These are phyloP conservation scores for Sandelia bainsii DNA, from an alignment of 2,797 vertebrate genomes.

Conservation along the genomic window DNA sequence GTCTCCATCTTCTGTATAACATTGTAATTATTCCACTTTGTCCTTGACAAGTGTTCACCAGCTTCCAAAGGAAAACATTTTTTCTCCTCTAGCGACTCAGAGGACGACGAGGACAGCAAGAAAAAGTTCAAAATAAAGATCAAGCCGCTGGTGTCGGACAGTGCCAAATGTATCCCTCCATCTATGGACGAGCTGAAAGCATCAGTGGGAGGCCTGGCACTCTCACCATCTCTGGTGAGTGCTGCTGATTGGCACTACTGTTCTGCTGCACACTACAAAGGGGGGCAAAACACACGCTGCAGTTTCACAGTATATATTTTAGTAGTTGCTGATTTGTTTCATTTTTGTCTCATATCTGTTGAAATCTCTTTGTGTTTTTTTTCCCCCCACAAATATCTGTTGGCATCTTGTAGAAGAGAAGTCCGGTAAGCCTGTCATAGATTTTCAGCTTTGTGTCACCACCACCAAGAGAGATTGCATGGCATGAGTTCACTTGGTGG, in stretches of 20 bases:
- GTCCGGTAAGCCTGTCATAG: slow-evolving; percentile 91
- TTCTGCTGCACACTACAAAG: slow-evolving; percentile 8
- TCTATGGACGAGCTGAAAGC: slow-evolving; percentile 95
- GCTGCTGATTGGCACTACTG: slow-evolving; percentile 11
- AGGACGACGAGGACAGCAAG: slow-evolving; percentile 94
- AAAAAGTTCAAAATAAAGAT: slow-evolving; percentile 98
- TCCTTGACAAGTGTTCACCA: slow-evolving; percentile 90
- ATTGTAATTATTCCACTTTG: slow-evolving; percentile 11
- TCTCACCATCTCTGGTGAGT: slow-evolving; percentile 96
- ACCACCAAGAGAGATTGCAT: slow-evolving; percentile 23
- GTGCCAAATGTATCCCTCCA: slow-evolving; percentile 86
- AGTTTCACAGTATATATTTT: slow-evolving; percentile 1
- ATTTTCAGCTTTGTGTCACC: slow-evolving; percentile 34
- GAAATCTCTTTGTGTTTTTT: slow-evolving; percentile 16
- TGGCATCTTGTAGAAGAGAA: slow-evolving; percentile 89
- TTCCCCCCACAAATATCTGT: background rate
- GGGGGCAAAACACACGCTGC: background rate
- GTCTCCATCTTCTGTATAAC: background rate
- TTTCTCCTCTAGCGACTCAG: slow-evolving; percentile 97
- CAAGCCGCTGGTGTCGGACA: slow-evolving; percentile 92
- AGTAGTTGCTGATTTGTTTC: slow-evolving; percentile 1
- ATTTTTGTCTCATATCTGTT: slow-evolving; percentile 4
- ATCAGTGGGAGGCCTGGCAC: slow-evolving; percentile 93
- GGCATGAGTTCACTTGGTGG: slow-evolving; percentile 46
- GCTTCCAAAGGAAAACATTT: slow-evolving; percentile 93